A percentile compares a stretch with the other conserved stretches of the same genome.
phyloP scores from a whole-genome alignment of 23 tunicate genomes.

The Pegea sp. region DNA sequence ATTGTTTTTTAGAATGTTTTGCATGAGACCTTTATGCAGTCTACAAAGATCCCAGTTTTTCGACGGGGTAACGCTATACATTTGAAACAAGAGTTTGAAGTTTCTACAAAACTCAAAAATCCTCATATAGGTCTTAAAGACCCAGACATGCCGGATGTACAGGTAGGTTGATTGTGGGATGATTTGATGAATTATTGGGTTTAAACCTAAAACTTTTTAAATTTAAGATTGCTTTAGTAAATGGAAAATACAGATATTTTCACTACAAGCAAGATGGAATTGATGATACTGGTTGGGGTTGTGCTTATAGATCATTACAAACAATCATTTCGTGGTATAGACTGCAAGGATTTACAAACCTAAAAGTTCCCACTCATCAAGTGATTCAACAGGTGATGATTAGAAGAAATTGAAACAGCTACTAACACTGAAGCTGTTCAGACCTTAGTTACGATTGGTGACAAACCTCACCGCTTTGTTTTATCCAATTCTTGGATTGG shows the following conservation, averaged over 20 bases:
- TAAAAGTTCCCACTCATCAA: slow-evolving; percentile 36
- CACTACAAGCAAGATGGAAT: slow-evolving; percentile 82
- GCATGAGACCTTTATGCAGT: slow-evolving; percentile 6
- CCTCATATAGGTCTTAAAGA: slow-evolving; percentile 8
- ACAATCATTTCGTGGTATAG: slow-evolving; percentile 79
- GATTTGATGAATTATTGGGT: neutral
- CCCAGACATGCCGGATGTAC: slow-evolving; percentile 12
- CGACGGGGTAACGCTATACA: slow-evolving; percentile 6
- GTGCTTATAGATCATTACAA: slow-evolving; percentile 86
- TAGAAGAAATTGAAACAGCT: too few relatives aligned
- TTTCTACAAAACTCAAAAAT: slow-evolving; percentile 3
- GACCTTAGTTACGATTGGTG: slow-evolving; percentile 64
- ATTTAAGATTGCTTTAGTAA: slow-evolving; percentile 9
- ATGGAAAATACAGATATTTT: slow-evolving; percentile 59
- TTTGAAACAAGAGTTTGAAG: neutral
- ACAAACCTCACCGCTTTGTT: slow-evolving; percentile 56
- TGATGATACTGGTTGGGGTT: slow-evolving; percentile 98
- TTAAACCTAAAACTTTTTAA: neutral
- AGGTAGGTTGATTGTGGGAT: slow-evolving; percentile 3
- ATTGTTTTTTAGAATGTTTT: slow-evolving; percentile 7
- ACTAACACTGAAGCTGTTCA: slow-evolving; percentile 1
- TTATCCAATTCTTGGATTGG: slow-evolving; percentile 81
- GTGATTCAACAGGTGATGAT: slow-evolving; percentile 68
- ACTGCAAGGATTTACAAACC: slow-evolving; percentile 40
- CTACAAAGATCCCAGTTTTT: slow-evolving; percentile 8